phyloP scores from a whole-genome alignment of 2,113 vertebrate genomes.

The Anolis sagrei region DNA sequence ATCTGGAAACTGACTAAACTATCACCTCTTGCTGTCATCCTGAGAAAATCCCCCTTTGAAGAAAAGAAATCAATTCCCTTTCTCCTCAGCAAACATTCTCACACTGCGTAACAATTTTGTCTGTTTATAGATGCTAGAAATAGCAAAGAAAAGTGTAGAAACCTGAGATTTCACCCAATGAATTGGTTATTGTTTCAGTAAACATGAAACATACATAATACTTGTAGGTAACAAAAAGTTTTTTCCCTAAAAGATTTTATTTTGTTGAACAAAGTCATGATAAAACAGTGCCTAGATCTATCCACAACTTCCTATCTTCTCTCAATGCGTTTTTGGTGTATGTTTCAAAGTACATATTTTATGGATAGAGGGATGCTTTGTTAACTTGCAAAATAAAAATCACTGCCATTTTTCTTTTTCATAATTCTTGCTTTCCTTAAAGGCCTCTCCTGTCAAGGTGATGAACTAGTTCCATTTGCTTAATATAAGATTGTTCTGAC shows the following conservation, averaged over 20 bases:
- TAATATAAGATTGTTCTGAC: slow-evolving; percentile 9
- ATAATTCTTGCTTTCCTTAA: background rate
- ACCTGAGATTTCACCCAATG: background rate
- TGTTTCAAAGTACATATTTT: slow-evolving; percentile 5
- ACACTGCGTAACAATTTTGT: background rate
- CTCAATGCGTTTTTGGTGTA: background rate
- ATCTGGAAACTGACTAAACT: background rate
- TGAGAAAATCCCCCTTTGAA: background rate
- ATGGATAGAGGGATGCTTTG: background rate
- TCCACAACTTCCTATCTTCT: background rate
- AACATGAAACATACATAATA: background rate
- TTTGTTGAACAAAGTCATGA: background rate
- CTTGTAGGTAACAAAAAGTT: background rate
- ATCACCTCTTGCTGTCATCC: background rate
- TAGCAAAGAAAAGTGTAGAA: background rate
- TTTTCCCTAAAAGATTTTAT: too few species aligned
- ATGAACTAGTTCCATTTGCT: slow-evolving; percentile 24
- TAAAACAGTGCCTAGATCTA: background rate
- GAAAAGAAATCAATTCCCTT: background rate
- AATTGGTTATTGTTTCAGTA: background rate
- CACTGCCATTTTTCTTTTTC: background rate
- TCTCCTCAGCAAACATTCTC: background rate
- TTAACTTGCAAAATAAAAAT: background rate
- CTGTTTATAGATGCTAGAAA: background rate
- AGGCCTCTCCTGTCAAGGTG: background rate